Evolutionary conservation across 2,888 invertebrate genomes (phyloP).

Genomic region (Stenodema calcarata): DNA sequence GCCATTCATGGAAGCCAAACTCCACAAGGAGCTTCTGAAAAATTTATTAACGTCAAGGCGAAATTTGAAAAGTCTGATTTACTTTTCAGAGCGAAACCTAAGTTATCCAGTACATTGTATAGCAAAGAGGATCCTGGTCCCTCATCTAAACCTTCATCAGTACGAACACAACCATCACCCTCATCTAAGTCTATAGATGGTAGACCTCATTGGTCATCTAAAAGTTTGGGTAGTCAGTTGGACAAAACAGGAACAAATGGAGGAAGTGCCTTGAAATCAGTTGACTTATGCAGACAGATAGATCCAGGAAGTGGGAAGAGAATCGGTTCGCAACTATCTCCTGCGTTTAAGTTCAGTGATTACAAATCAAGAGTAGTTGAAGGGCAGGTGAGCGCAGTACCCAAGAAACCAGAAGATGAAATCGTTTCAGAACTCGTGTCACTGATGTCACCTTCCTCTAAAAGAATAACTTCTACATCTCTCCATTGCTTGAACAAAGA

Average conservation of each 20-base stretch:
- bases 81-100: not conserved
- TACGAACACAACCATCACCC: not conserved
- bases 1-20: conserved; percentile 36
- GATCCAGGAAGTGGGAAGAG: not conserved
- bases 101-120: not conserved
- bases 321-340: not conserved
- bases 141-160: not conserved
- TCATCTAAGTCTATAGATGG: not conserved
- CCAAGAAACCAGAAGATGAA: not conserved
- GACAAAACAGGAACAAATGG: not conserved
- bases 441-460: conserved; percentile 37
- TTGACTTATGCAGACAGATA: not conserved
- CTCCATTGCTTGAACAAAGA: conserved; percentile 29
- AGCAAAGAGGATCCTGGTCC: not conserved
- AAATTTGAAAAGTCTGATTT: conserved; percentile 20
- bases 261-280: not conserved
- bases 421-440: conserved; percentile 7
- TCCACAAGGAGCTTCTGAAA: conserved; percentile 13
- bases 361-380: conserved; percentile 8
- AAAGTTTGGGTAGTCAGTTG: conserved; percentile 1
- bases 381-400: not conserved
- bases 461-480: conserved; percentile 18
- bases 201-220: conserved; percentile 18
- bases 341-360: conserved; percentile 29
- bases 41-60: conserved; percentile 32